phyloP scores from a whole-genome alignment of 1,140 invertebrate genomes.

The Bombus impatiens region DNA sequence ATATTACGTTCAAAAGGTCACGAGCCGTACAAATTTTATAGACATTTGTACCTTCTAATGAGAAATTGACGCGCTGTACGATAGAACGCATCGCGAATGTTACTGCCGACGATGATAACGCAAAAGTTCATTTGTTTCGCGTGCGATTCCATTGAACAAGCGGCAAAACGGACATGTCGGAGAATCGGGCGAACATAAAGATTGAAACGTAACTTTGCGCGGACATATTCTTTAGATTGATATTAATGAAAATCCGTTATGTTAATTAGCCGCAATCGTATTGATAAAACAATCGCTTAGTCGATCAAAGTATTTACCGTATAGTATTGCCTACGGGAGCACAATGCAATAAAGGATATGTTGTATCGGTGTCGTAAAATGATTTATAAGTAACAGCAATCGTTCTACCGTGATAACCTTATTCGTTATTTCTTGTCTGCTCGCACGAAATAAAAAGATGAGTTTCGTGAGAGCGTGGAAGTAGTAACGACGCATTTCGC shows the following conservation, averaged over 20 bases:
- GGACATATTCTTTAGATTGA: not conserved
- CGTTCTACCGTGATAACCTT: conserved; percentile 12
- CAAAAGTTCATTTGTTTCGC: conserved; percentile 1
- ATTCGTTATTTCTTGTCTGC: not conserved
- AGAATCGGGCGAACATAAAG: too few relatives aligned
- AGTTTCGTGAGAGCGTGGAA: not conserved
- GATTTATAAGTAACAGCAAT: conserved; percentile 28
- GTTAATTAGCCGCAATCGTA: conserved; percentile 22
- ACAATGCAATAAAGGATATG: not conserved
- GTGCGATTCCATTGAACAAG: not conserved
- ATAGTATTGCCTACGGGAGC: too few relatives aligned
- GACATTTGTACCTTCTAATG: not conserved
- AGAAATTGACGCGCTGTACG: not conserved
- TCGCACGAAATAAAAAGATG: not conserved
- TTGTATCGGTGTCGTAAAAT: not conserved
- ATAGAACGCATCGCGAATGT: not conserved
- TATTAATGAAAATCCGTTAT: not conserved
- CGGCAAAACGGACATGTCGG: not conserved
- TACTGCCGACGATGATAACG: not conserved
- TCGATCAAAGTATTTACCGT: not conserved
- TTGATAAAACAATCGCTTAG: not conserved
- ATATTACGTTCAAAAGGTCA: not conserved
- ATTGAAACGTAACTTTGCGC: not conserved
- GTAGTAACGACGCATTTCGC: not conserved
- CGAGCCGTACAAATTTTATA: not conserved